phyloP scores from a whole-genome alignment of 1,140 invertebrate species.

The Nomia melanderi region DNA sequence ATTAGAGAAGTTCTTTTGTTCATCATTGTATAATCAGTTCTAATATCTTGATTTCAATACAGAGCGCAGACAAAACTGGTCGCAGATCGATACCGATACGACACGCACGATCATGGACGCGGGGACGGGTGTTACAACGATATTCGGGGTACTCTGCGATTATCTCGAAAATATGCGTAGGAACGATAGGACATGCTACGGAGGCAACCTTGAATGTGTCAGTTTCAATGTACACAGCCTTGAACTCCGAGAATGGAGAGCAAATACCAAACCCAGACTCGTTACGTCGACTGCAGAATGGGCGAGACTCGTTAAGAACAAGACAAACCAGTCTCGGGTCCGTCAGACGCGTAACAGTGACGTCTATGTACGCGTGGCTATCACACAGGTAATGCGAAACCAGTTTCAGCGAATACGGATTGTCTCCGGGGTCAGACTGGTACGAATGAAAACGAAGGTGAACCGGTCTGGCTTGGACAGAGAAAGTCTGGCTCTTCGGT shows the following conservation, averaged over 20 bases:
- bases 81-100: no score
- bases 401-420: background rate
- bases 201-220: background rate
- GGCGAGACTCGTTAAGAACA: background rate
- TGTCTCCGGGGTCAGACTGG: no score
- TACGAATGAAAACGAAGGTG: background rate
- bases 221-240: background rate
- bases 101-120: no score
- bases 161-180: no score
- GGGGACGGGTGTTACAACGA: no score
- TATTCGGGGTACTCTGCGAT: no score
- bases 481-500: background rate
- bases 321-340: background rate
- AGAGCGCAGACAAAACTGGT: no score
- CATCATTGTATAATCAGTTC: no score
- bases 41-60: no score
- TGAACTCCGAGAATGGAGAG: background rate
- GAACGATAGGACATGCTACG: background rate
- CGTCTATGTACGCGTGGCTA: background rate
- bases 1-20: no score
- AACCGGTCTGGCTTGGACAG: background rate
- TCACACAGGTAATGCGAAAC: background rate
- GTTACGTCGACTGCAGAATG: background rate
- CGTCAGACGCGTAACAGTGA: background rate
- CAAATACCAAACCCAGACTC: background rate